Base-by-base conservation (phyloP, 2,797 vertebrate species). In the Spondyliosoma cantharus region DNA sequence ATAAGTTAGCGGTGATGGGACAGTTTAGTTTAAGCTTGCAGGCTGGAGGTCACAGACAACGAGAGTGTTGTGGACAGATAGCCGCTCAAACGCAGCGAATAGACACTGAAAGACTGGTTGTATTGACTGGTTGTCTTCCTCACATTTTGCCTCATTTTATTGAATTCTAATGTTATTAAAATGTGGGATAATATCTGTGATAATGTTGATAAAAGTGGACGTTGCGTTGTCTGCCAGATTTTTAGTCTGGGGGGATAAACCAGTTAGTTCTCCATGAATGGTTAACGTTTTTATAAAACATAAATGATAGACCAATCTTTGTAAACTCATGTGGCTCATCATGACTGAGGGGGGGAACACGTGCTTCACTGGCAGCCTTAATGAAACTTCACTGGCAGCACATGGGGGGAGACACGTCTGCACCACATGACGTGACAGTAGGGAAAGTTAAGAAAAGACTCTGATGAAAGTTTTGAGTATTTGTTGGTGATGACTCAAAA, bases 341-440 rank as follows among this genome's bases (percentile, higher is more conserved):
- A 19, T 16, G 7, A 22, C 32, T 7, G 25, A 4, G 24, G 22
- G 11, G 11, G 32, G 8, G 14, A 72, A 17, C 75, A 74, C 61
- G 48, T 79, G 49, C 17, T 45, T 15, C 62, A 27, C 24, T 14
- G n/a, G 43, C 63, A 19, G 37, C 19, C 32, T 17, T 54, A 54
- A 66, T 80, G 16, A 66, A n/a, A 12, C 56, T 62, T 57, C n/a
- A 60, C 25, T 62, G 48, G 27, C 0, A 67, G 9, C 85, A 76
- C 75, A 19, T 71, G 29, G 32, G 80, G 27, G 22, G 9, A 24
- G 50, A 32, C 24, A 7, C 25, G 20, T 6, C 25, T n/a, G 17
- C 4, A 25, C 74, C 76, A 81, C 54, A 50, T 17, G 62, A 76
- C 17, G 4, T 20, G 24, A n/a, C 13, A 43, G 50, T 1, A 43